Conservation (phyloP, 2,113 vertebrate species). For the Bothrops jararaca region DNA sequence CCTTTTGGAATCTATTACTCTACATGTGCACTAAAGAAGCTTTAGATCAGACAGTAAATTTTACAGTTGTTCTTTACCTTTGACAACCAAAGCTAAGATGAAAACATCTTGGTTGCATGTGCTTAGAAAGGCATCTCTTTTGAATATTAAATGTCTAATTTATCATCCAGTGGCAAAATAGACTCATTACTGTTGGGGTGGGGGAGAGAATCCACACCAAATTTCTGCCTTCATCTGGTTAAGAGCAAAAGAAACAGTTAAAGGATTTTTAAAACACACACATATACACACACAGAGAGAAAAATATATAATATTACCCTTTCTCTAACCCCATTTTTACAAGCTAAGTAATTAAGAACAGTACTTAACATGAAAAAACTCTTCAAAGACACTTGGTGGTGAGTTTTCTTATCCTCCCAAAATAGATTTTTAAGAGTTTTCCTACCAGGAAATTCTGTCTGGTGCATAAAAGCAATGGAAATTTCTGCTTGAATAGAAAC, state of each 20-base stretch:
- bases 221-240: neutral
- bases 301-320: neutral
- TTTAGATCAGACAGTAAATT: constrained; percentile 23
- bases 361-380: neutral
- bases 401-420: neutral
- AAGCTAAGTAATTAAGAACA: constrained; percentile 5
- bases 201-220: neutral
- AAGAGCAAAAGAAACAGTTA: fast-evolving
- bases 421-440: neutral
- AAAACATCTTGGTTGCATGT: constrained; percentile 39
- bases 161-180: constrained; percentile 38
- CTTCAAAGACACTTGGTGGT: neutral
- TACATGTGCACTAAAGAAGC: constrained; percentile 23
- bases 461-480: neutral
- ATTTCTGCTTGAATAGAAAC: neutral
- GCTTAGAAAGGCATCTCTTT: constrained; percentile 34
- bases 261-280: neutral
- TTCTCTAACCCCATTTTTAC: neutral
- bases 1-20: constrained; percentile 29
- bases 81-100: constrained; percentile 15
- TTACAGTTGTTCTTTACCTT: constrained; percentile 40
- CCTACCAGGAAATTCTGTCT: neutral
- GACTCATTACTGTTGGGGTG: neutral
- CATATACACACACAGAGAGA: neutral
- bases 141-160: constrained; percentile 38